phyloP scores from a whole-genome alignment of 92 coral and sea anemone species.

The Parazoanthus darwini region DNA sequence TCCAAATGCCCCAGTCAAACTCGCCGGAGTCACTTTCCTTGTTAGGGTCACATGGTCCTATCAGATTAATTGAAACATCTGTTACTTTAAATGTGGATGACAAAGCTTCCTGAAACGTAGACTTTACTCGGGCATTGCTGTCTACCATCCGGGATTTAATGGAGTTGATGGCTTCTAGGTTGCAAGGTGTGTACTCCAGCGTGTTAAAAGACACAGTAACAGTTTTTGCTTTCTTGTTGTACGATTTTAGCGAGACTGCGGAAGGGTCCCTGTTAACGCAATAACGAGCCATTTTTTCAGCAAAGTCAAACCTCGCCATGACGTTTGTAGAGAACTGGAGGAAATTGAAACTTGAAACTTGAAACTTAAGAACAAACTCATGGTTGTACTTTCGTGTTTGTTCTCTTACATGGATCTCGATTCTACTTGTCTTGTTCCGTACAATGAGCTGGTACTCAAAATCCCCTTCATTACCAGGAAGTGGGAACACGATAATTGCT shows the following conservation, averaged over 20 bases:
- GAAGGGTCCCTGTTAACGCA: conserved; percentile 38
- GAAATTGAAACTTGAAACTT: conserved; percentile 38
- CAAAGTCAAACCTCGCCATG: conserved; percentile 57
- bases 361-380: conserved; percentile 51
- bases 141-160: conserved; percentile 44
- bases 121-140: conserved; percentile 44
- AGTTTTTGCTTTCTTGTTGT: conserved; percentile 40
- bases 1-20: conserved; percentile 75
- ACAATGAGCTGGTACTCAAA: conserved; percentile 51
- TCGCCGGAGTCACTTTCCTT: conserved; percentile 27
- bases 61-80: conserved; percentile 50
- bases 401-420: conserved; percentile 54
- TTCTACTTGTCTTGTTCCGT: conserved; percentile 28
- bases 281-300: conserved; percentile 49
- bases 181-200: conserved; percentile 63
- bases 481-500: conserved; percentile 63
- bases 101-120: conserved; percentile 58
- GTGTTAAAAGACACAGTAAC: conserved; percentile 64
- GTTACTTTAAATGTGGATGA: conserved; percentile 52
- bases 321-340: conserved; percentile 51
- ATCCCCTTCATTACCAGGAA: conserved; percentile 52
- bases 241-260: conserved; percentile 63
- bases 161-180: conserved; percentile 40
- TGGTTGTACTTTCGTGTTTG: conserved; percentile 55
- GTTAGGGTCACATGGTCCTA: conserved; percentile 64